phyloP scores from a whole-genome alignment of 2,797 vertebrate genomes.

The Benthosema pterotum region DNA sequence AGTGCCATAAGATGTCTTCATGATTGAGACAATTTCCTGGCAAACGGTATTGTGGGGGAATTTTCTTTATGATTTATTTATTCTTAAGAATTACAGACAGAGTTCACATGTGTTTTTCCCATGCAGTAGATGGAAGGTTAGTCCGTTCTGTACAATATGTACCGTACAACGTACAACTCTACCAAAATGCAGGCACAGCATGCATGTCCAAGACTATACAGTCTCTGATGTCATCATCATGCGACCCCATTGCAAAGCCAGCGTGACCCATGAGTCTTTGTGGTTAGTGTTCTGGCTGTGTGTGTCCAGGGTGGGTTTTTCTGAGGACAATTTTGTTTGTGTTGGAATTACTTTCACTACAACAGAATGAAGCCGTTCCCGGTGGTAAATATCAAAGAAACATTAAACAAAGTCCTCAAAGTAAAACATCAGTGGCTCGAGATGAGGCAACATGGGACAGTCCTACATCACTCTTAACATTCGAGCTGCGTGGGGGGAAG shows the following conservation, averaged over 20 bases:
- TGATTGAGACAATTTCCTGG: constrained; percentile 57
- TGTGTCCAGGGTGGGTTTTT: no score
- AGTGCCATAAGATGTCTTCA: constrained; percentile 59
- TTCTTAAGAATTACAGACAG: constrained; percentile 35
- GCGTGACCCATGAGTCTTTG: constrained; percentile 43
- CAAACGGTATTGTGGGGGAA: constrained; percentile 19
- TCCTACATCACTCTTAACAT: not conserved
- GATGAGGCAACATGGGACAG: no score
- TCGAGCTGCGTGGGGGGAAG: not conserved
- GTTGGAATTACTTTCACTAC: no score
- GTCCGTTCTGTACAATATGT: constrained; percentile 10
- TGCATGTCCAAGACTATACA: not conserved
- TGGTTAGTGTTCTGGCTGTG: constrained; percentile 18
- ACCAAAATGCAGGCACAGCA: constrained; percentile 10
- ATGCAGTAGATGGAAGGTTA: constrained; percentile 27
- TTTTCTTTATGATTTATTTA: constrained; percentile 22
- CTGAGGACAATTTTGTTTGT: no score
- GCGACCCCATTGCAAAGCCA: constrained; percentile 30
- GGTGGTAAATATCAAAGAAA: no score
- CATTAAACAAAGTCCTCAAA: no score
- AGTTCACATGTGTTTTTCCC: constrained; percentile 38
- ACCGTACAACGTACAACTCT: constrained; percentile 3
- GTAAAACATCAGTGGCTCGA: no score
- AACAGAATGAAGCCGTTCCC: no score
- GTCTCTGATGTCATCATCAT: constrained; percentile 23